Base-by-base conservation (phyloP, 2,888 invertebrate species). In the Hetaerina titia region DNA sequence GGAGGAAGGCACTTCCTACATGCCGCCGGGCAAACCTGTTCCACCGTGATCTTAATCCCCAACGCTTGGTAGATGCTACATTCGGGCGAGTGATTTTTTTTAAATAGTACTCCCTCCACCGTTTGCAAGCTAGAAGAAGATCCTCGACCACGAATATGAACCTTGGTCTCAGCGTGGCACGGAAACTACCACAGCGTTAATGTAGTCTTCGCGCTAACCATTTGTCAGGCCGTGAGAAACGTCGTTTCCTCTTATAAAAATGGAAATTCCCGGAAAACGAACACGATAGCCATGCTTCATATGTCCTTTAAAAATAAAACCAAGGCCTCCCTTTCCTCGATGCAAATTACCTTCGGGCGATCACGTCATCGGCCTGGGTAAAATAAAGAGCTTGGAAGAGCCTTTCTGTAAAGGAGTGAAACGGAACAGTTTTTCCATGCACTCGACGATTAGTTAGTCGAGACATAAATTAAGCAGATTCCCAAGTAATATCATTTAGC, bases 301-400 rank as follows among this genome's bases (percentile, higher is more conserved):
- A 69, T 69, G 69, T 69, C 69, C 69, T 69, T 22, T 69, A n/a
- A 69, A 69, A 69, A 69, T 64, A 69, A 69, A 45, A 69, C n/a
- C 69, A 69, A 69, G 69, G 69, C 6, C 22, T 69, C n/a, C 69
- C 69, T 69, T 22, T 22, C 19, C 69, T 19, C 69, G n/a, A 69
- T 69, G 69, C 69, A 69, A 69, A 69, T 69, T 69, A 69, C 69
- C 69, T 69, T 69, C 69, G 9, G n/a, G n/a, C 22, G n/a, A 9
- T 9, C 69, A n/a, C 5, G 45, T 45, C 45, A n/a, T 4, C n/a
- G 0, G 69, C 69, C 0, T n/a, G n/a, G 69, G 69, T 64, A 64
- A 64, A 64, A 64, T 15, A 19, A 69, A 22, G 6, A 69, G 69
- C 7, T 6, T 22, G 69, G 22, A 69, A 9, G 60, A 15, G 17